phyloP scores from a whole-genome alignment of 2,888 invertebrate species.

The Drosophila birchii region DNA sequence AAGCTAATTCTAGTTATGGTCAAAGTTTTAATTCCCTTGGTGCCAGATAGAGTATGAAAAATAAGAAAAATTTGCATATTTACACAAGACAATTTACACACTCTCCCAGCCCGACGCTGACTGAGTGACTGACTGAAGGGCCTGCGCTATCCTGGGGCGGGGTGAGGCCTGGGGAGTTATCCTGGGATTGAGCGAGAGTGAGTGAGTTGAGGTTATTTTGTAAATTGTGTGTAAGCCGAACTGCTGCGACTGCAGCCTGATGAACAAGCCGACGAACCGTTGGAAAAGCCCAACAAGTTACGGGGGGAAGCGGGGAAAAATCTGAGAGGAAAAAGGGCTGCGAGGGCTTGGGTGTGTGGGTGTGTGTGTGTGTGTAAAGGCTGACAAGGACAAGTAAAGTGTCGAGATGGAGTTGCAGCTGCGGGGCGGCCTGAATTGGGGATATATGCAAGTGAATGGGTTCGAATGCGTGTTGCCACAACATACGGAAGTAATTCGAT shows the following conservation, averaged over 20 bases:
- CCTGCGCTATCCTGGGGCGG: conserved; percentile 3
- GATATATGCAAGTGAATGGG: conserved; percentile 14
- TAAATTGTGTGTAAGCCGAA: conserved; percentile 78
- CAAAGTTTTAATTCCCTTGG: conserved; percentile 16
- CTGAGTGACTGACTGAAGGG: conserved; percentile 45
- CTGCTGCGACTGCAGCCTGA: conserved; percentile 62
- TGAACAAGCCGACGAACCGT: conserved; percentile 57
- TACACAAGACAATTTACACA: conserved; percentile 73
- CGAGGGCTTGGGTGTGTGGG: background rate
- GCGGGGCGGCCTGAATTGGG: conserved; percentile 60
- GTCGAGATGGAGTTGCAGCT: conserved; percentile 56
- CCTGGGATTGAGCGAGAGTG: conserved; percentile 44
- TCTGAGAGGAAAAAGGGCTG: conserved; percentile 14
- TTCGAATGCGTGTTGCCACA: conserved; percentile 34
- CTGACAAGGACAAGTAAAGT: conserved; percentile 67
- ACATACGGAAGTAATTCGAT: conserved; percentile 78
- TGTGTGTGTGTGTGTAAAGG: conserved; percentile 15
- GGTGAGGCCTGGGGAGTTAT: background rate
- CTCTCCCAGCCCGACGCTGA: conserved; percentile 39
- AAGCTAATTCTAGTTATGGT: background rate
- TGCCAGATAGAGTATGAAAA: conserved; percentile 15
- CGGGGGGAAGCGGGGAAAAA: conserved; percentile 30
- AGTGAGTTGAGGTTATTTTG: conserved; percentile 67
- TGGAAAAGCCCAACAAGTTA: conserved; percentile 72
- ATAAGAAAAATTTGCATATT: conserved; percentile 63